Conservation (phyloP, 2,888 invertebrate genomes). For the Heliconius charithonia region DNA sequence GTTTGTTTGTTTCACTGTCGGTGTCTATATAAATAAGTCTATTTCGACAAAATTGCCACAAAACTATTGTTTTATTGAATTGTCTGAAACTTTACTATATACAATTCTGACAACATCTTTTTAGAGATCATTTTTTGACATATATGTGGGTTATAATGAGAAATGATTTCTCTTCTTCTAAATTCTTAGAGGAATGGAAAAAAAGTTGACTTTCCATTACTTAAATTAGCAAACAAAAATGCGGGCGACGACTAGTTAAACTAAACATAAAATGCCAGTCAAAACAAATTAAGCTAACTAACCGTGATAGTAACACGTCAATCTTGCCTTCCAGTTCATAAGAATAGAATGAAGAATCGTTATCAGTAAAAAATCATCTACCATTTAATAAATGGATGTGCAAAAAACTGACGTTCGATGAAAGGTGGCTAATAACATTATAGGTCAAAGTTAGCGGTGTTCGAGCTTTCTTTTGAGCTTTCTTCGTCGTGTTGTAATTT, state of each 20-base stretch:
- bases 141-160: no score
- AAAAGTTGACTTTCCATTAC: neutral
- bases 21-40: no score
- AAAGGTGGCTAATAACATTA: slow-evolving; percentile 49
- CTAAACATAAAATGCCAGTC: neutral
- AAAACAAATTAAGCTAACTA: slow-evolving; percentile 36
- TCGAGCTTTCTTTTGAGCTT: neutral
- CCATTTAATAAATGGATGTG: slow-evolving; percentile 40
- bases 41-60: no score
- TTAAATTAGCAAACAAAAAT: neutral
- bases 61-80: no score
- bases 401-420: slow-evolving; percentile 48
- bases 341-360: slow-evolving; percentile 1
- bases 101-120: no score
- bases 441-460: slow-evolving; percentile 44
- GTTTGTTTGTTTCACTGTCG: no score
- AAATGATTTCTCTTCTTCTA: no score
- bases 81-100: no score
- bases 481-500: neutral
- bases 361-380: slow-evolving; percentile 31
- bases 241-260: neutral
- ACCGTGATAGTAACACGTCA: slow-evolving; percentile 25
- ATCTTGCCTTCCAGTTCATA: slow-evolving; percentile 33
- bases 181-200: no score
- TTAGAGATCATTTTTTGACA: no score